Evolutionary conservation across 2,113 vertebrate species (phyloP).

Genomic region (Tachuris rubrigastra): DNA sequence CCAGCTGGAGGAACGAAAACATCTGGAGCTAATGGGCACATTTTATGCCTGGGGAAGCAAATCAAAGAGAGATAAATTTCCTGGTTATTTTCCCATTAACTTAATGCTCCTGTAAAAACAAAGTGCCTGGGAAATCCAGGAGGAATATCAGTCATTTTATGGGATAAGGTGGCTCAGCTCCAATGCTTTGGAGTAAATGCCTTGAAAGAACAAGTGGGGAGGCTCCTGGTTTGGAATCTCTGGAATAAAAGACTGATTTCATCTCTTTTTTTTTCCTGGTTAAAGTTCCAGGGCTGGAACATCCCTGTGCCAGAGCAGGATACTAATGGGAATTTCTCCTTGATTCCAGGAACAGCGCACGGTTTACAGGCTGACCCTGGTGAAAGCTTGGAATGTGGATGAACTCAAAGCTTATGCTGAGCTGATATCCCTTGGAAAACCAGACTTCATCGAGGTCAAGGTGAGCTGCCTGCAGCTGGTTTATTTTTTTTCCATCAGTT

Average conservation of each 20-base stretch:
- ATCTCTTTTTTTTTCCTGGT: background rate
- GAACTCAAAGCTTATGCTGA: conserved; percentile 89
- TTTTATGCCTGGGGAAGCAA: background rate
- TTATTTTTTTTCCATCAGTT: background rate
- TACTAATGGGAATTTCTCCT: background rate
- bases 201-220: background rate
- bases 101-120: background rate
- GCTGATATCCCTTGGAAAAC: conserved; percentile 85
- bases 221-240: background rate
- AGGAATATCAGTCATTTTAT: background rate
- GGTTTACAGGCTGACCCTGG: conserved; percentile 90
- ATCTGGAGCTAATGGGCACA: background rate
- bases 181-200: background rate
- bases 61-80: background rate
- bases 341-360: conserved; percentile 86
- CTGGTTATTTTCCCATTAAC: background rate
- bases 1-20: background rate
- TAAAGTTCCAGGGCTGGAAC: background rate
- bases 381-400: conserved; percentile 96
- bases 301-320: too few relatives aligned
- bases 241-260: background rate
- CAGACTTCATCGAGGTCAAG: conserved; percentile 96
- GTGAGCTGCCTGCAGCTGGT: conserved; percentile 61
- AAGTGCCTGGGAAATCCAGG: background rate
- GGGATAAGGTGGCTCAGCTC: background rate